A percentile compares a stretch with the other conserved stretches of the same genome.
phyloP scores from a whole-genome alignment of 1,140 invertebrate genomes.

The Diuraphis noxia region DNA sequence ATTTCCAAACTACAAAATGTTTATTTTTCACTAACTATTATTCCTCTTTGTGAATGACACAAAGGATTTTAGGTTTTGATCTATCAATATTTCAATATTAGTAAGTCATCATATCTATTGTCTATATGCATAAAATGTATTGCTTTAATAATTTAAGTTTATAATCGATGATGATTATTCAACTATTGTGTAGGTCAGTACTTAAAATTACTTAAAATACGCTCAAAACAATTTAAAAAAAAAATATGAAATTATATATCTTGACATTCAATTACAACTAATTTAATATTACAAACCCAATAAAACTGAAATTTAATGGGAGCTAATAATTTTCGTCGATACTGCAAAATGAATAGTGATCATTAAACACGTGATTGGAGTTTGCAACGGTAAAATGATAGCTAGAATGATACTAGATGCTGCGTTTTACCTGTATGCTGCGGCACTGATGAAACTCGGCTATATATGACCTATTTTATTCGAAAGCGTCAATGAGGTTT shows the following conservation, averaged over 20 bases:
- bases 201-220: background rate
- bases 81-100: background rate
- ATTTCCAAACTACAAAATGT: background rate
- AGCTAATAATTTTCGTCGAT: background rate
- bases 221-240: background rate
- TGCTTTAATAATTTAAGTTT: background rate
- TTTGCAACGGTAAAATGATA: background rate
- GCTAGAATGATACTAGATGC: background rate
- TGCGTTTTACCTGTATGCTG: background rate
- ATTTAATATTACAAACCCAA: background rate
- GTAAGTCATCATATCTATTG: background rate
- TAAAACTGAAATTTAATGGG: background rate
- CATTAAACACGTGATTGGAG: background rate
- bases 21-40: background rate
- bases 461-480: background rate
- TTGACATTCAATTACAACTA: background rate
- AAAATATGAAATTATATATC: too few relatives aligned
- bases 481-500: background rate
- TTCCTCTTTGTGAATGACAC: background rate
- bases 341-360: too few relatives aligned
- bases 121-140: background rate
- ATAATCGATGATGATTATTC: background rate
- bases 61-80: background rate
- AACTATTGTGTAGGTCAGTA: background rate
- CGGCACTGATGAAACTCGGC: background rate